Conservation (phyloP, 2,888 invertebrate genomes). For the Phymatocera aterrima region DNA sequence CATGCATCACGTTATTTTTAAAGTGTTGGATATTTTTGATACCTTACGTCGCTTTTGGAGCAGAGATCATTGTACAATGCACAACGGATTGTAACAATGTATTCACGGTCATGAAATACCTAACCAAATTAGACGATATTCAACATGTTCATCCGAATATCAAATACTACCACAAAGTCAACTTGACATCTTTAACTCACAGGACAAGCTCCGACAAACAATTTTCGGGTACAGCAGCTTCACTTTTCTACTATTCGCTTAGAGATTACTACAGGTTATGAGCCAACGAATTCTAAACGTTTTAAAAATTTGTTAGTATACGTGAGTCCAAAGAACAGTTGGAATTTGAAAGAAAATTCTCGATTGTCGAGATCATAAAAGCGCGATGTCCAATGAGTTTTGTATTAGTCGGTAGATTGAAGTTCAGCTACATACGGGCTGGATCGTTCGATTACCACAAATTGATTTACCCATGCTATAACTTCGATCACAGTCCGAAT, state of each 20-base stretch:
- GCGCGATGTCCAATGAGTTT: not conserved
- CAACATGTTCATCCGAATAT: not conserved
- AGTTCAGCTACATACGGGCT: not conserved
- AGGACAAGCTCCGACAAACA: not conserved
- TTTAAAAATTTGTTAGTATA: slow-evolving; percentile 6
- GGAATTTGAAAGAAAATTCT: not conserved
- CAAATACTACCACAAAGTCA: not conserved
- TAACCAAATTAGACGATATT: not conserved
- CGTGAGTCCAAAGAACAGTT: not conserved
- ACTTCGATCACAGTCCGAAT: not conserved
- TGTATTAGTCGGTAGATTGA: not conserved
- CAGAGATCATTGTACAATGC: not conserved
- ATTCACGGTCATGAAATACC: not conserved
- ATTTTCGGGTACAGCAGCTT: not conserved
- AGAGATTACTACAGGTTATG: not conserved
- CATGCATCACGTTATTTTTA: too few relatives aligned
- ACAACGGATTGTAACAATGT: not conserved
- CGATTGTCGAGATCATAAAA: not conserved
- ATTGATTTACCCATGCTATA: slow-evolving; percentile 20
- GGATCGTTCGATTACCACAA: not conserved
- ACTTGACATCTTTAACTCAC: not conserved
- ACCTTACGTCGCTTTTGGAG: too few relatives aligned
- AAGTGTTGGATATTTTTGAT: not conserved
- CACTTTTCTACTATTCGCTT: slow-evolving; percentile 12
- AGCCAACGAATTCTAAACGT: not conserved